These are phyloP conservation scores for Pseudochirops cupreus DNA, from an alignment of 2,797 vertebrate genomes.

Conservation along the genomic window DNA sequence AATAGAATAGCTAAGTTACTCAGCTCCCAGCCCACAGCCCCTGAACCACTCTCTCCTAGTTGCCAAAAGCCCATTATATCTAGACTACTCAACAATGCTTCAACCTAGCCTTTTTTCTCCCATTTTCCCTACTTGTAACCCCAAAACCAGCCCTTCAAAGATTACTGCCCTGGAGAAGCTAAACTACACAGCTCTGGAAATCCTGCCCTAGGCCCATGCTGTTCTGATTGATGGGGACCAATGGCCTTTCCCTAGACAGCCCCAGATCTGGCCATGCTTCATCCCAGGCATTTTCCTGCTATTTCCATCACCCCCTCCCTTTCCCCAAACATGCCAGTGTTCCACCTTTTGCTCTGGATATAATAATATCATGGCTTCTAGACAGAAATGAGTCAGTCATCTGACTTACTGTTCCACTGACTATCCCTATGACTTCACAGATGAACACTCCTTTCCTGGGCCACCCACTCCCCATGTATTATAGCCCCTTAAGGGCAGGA, in stretches of 20 bases:
- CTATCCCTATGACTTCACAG: neutral
- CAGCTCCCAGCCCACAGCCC: neutral
- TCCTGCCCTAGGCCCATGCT: neutral
- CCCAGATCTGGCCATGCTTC: neutral
- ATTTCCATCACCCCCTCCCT: neutral
- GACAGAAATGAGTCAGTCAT: neutral
- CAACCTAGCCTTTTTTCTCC: neutral
- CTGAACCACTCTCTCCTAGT: neutral
- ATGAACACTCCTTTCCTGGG: neutral
- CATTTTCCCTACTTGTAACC: neutral
- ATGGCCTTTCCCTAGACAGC: neutral
- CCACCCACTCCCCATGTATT: neutral
- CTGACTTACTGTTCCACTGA: neutral
- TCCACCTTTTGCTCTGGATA: neutral
- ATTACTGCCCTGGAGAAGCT: neutral
- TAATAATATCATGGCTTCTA: neutral
- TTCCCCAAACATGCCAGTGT: neutral
- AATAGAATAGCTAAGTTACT: neutral
- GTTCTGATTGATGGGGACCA: neutral
- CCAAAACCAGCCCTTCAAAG: neutral
- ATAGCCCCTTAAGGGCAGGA: neutral
- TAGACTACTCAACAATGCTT: neutral
- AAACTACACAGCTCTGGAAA: neutral
- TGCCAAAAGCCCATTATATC: neutral
- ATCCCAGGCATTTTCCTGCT: neutral